A percentile compares a stretch with the other conserved stretches of the same genome.
Evolutionary conservation across 2,888 invertebrate species (phyloP).

Genomic region (Malthinus seriepunctatus): DNA sequence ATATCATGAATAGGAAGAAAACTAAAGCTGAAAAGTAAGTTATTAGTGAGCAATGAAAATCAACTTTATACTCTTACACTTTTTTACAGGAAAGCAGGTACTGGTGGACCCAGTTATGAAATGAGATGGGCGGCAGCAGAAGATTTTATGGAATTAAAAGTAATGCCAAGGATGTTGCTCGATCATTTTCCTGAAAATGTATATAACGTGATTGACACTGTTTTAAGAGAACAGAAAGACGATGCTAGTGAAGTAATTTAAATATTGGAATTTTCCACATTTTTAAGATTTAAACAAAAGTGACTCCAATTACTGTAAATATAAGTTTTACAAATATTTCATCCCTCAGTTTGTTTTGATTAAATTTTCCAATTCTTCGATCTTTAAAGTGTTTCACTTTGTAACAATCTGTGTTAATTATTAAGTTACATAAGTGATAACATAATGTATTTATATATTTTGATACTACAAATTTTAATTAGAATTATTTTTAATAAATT

Average conservation of each 20-base stretch:
- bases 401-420: neutral
- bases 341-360: neutral
- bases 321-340: neutral
- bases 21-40: slow-evolving; percentile 67
- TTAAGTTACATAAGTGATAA: neutral
- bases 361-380: neutral
- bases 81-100: slow-evolving; percentile 62
- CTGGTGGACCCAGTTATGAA: slow-evolving; percentile 68
- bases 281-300: neutral
- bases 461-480: slow-evolving; percentile 15
- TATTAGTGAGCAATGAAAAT: slow-evolving; percentile 5
- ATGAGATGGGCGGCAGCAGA: slow-evolving; percentile 82
- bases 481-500: slow-evolving; percentile 22
- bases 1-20: slow-evolving; percentile 73
- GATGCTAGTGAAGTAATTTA: slow-evolving; percentile 45
- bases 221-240: slow-evolving; percentile 59
- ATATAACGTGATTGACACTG: slow-evolving; percentile 67
- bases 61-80: slow-evolving; percentile 7
- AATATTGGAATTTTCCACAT: neutral
- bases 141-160: slow-evolving; percentile 79
- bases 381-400: neutral
- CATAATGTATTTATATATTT: slow-evolving; percentile 26
- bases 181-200: slow-evolving; percentile 87
- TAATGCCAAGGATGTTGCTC: slow-evolving; percentile 83
- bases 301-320: neutral